A percentile compares a stretch with the other conserved stretches of the same genome.
phyloP scores from a whole-genome alignment of 1,140 invertebrate species.

The Ceratosolen fusciceps region DNA sequence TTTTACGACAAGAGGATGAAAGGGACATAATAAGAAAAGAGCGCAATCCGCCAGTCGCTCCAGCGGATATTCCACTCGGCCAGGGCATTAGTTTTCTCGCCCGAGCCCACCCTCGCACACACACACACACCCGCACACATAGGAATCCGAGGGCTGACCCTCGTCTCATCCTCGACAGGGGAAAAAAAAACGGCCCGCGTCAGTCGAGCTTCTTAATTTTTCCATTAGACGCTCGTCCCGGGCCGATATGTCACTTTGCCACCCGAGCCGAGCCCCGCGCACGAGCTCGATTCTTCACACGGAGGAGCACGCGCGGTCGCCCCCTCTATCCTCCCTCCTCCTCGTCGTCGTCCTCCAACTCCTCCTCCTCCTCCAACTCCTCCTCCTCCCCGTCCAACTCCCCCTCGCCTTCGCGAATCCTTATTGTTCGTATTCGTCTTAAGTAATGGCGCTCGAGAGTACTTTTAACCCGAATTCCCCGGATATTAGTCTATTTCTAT shows the following conservation, averaged over 20 bases:
- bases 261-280: neutral
- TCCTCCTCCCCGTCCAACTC: neutral
- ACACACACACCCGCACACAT: neutral
- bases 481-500: constrained; percentile 24
- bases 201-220: constrained; percentile 12
- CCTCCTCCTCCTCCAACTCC: too few species aligned
- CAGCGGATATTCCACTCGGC: constrained; percentile 5
- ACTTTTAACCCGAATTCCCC: neutral
- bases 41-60: too few species aligned
- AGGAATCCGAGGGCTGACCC: neutral
- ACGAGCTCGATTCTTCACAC: too few species aligned
- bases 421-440: too few species aligned
- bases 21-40: neutral
- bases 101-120: too few species aligned
- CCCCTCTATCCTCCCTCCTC: too few species aligned
- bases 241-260: neutral
- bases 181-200: neutral
- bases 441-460: neutral
- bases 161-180: neutral
- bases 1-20: constrained; percentile 36
- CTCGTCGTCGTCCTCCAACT: too few species aligned
- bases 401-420: too few species aligned
- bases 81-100: constrained; percentile 2
- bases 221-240: constrained; percentile 1
- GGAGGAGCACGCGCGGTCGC: too few species aligned